phyloP scores from a whole-genome alignment of 2,888 invertebrate genomes.

The Orthosia incerta region DNA sequence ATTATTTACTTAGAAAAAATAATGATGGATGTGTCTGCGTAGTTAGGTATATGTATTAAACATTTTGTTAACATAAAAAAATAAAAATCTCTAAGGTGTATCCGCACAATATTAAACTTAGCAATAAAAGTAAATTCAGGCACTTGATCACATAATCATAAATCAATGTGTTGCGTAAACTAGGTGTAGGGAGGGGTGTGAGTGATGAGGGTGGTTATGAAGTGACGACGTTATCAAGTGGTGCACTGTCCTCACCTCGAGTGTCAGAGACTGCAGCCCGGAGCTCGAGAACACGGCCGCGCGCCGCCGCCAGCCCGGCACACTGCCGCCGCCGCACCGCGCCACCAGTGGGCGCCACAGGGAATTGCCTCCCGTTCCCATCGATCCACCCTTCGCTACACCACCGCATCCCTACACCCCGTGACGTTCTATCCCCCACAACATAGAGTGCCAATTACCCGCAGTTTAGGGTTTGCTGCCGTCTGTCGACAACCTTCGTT shows the following conservation, averaged over 20 bases:
- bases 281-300: constrained; percentile 74
- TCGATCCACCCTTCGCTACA: constrained; percentile 84
- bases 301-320: constrained; percentile 75
- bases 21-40: neutral
- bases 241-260: constrained; percentile 73
- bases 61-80: neutral
- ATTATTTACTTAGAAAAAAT: neutral
- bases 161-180: constrained; percentile 10
- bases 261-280: constrained; percentile 62
- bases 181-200: neutral
- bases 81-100: neutral
- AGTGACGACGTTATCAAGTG: constrained; percentile 50
- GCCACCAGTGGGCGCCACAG: constrained; percentile 75
- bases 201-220: constrained; percentile 35
- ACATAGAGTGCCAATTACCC: constrained; percentile 70
- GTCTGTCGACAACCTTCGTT: constrained; percentile 66
- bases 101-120: constrained; percentile 15
- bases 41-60: neutral
- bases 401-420: constrained; percentile 55
- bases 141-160: constrained; percentile 22
- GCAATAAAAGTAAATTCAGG: constrained; percentile 14
- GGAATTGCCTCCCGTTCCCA: constrained; percentile 74
- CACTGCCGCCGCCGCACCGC: constrained; percentile 73
- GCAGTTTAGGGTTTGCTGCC: constrained; percentile 54
- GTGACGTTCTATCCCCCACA: constrained; percentile 63